Evolutionary conservation across 2,888 invertebrate species (phyloP), one percentile per base, ranked within the genome.

Genomic region (Eupithecia abbreviata): DNA sequence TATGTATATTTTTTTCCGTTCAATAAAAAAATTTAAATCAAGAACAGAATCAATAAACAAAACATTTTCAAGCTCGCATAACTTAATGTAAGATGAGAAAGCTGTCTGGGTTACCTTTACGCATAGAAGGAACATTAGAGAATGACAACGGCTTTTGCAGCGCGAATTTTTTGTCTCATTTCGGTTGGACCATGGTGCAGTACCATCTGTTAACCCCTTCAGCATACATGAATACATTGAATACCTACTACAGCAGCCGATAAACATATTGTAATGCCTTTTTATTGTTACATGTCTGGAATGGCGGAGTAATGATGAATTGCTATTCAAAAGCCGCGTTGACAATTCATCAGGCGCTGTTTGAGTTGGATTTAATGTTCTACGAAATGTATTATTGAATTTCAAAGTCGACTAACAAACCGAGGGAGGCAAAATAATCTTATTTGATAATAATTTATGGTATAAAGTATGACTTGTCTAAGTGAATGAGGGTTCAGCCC

Each of bases 171-270:
- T 45, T 45, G 45, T 45, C 9, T 30, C 4, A 2, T 18, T 12
- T n/a, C 15, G 2, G 2, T 13, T 42, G 7, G 66, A 18, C 67
- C 67, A 68, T n/a, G 45, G n/a, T 13, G 7, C 45, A 2, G 4
- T n/a, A 18, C 67, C 67, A n/a, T 45, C 67, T n/a, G 43, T 45
- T 9, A 43, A 45, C 42, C 10, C 15, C 5, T 68, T 68, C 78
- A 79, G 78, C 75, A 78, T 79, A 80, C 78, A 82, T 80, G 82
- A 80, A 82, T 82, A 79, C 76, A 73, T 77, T 72, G 74, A 65
- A 43, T 43, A 68, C 67, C 43, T 45, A 62, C 43, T 45, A 68
- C 43, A 66, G 67, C n/a, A 80, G 73, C 76, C 74, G 79, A 79
- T 79, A 82, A 80, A 76, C 62, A 77, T 82, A 82, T 82, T 76